phyloP scores from a whole-genome alignment of 2,888 invertebrate genomes.

The Epinotia brunnichana region DNA sequence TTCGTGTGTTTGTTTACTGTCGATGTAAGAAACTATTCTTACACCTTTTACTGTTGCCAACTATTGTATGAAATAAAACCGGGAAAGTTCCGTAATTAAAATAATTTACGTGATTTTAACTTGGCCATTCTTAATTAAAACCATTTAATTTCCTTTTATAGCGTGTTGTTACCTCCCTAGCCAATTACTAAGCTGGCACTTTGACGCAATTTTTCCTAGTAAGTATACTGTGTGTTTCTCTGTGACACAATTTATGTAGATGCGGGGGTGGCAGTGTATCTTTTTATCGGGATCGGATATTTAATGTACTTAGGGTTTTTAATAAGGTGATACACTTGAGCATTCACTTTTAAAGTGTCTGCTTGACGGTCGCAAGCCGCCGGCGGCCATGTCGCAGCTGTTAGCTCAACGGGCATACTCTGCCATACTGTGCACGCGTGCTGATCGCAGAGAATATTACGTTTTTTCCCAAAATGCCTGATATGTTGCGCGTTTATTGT shows the following conservation, averaged over 20 bases:
- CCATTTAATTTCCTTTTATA: not conserved
- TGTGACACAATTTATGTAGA: not conserved
- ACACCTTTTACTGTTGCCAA: too few relatives aligned
- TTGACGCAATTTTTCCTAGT: not conserved
- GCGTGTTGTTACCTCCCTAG: not conserved
- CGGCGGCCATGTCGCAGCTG: too few relatives aligned
- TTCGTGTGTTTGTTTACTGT: too few relatives aligned
- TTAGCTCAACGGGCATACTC: too few relatives aligned
- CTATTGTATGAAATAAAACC: not conserved
- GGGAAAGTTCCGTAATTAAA: not conserved
- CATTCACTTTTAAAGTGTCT: too few relatives aligned
- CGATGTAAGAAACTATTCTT: too few relatives aligned
- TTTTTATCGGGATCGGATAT: not conserved
- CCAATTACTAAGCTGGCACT: not conserved
- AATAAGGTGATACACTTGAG: too few relatives aligned
- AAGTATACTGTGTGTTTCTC: not conserved
- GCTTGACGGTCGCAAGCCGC: too few relatives aligned
- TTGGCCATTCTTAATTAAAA: constrained; percentile 3
- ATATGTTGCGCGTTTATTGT: too few relatives aligned
- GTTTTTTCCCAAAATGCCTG: too few relatives aligned
- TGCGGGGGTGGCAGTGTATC: not conserved
- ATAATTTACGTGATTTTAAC: not conserved
- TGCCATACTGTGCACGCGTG: too few relatives aligned
- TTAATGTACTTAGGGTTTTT: not conserved
- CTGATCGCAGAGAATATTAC: too few relatives aligned